phyloP scores from a whole-genome alignment of 2,797 vertebrate genomes.

The Dicrostonyx torquatus region DNA sequence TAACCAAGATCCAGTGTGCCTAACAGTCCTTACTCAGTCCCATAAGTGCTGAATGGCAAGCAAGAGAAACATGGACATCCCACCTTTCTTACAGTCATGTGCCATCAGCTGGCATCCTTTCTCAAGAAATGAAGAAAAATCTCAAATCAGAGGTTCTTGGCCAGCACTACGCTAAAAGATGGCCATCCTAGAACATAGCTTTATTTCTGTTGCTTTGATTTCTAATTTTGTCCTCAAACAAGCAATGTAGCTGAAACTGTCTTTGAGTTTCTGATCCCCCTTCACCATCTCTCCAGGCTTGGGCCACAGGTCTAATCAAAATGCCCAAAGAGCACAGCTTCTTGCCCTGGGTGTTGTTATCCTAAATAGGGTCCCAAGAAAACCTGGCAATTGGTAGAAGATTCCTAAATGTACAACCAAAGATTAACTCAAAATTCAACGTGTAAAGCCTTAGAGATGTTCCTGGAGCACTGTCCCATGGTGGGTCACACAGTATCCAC shows the following conservation, averaged over 20 bases:
- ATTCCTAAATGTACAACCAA: not conserved
- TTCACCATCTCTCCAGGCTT: not conserved
- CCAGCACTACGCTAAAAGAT: not conserved
- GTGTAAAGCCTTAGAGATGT: too few relatives aligned
- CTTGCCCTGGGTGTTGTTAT: not conserved
- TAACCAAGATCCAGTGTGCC: not conserved
- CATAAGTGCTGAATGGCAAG: not conserved
- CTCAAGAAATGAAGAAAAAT: not conserved
- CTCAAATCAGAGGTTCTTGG: not conserved
- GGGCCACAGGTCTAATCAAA: not conserved
- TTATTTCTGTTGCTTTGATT: not conserved
- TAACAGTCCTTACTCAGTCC: not conserved
- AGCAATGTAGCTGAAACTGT: not conserved
- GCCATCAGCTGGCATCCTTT: not conserved
- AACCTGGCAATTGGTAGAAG: not conserved
- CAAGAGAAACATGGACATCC: not conserved
- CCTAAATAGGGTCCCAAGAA: not conserved
- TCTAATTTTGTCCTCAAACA: not conserved
- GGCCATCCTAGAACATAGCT: not conserved
- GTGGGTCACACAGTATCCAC: not conserved
- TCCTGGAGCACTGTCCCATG: not conserved
- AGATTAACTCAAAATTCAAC: not conserved
- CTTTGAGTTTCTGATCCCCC: not conserved
- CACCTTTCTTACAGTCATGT: not conserved
- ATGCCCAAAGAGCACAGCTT: not conserved